Percentiles rank a stretch among this genome's conserved stretches.
Evolutionary conservation across 2,113 vertebrate species (phyloP).

Genomic region (Coreoperca whiteheadi): DNA sequence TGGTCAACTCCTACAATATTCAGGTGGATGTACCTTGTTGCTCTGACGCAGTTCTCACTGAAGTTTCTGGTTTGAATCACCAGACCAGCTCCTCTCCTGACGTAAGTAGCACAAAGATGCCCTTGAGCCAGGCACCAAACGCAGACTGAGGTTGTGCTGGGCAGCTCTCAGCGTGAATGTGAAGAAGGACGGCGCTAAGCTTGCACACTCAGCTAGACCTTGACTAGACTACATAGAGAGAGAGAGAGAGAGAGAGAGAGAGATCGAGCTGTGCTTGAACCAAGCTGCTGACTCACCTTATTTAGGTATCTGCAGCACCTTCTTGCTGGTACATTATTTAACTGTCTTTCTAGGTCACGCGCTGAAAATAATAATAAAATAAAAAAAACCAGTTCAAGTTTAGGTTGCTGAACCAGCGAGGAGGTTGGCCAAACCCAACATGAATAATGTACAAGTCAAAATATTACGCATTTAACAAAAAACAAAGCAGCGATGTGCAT

Average conservation of each 20-base stretch:
- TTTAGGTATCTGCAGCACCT: conserved; percentile 14
- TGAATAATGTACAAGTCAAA: conserved; percentile 47
- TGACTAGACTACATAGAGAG: not conserved
- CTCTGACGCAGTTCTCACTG: too few species aligned
- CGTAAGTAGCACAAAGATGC: not conserved
- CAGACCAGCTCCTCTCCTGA: not conserved
- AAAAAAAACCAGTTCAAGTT: conserved; percentile 21
- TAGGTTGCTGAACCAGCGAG: conserved; percentile 45
- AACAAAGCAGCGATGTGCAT: conserved; percentile 34
- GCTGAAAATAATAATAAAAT: not conserved
- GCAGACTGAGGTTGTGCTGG: not conserved
- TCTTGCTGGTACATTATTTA: conserved; percentile 48
- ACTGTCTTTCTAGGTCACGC: conserved; percentile 46
- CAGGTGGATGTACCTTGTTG: too few species aligned
- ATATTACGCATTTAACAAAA: conserved; percentile 19
- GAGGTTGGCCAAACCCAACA: not conserved
- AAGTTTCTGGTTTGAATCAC: too few species aligned
- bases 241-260: not conserved
- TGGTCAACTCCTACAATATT: too few species aligned
- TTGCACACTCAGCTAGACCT: conserved; percentile 11
- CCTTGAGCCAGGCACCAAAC: not conserved
- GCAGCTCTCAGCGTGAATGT: not conserved
- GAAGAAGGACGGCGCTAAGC: not conserved
- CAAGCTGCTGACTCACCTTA: conserved; percentile 44
- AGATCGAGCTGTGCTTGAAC: conserved; percentile 8